Conservation (phyloP, 2,113 vertebrate species). For the Beaufortia kweichowensis region DNA sequence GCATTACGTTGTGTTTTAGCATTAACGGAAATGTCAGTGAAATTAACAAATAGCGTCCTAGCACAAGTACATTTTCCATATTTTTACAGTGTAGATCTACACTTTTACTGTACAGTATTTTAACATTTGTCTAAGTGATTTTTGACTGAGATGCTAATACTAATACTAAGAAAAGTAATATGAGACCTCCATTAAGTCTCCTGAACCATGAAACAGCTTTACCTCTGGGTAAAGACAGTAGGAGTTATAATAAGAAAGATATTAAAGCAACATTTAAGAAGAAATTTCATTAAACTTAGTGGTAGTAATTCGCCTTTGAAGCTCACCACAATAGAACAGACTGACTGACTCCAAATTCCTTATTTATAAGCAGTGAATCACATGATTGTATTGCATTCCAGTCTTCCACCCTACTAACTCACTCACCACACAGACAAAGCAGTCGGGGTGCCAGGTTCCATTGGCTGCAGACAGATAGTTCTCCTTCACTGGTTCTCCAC, state of each 20-base stretch:
- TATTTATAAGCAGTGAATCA: conserved; percentile 24
- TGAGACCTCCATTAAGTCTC: not conserved
- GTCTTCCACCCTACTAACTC: conserved; percentile 16
- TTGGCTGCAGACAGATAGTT: conserved; percentile 87
- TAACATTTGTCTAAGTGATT: too few relatives aligned
- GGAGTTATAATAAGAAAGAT: too few relatives aligned
- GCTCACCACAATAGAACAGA: conserved; percentile 21
- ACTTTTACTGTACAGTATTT: too few relatives aligned
- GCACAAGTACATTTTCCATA: too few relatives aligned
- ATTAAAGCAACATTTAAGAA: not conserved
- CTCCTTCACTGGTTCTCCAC: conserved; percentile 76
- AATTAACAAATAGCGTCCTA: too few relatives aligned
- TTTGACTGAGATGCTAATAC: too few relatives aligned
- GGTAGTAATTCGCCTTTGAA: conserved; percentile 12
- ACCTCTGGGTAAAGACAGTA: too few relatives aligned
- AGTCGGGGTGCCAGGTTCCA: conserved; percentile 86
- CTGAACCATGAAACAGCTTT: too few relatives aligned
- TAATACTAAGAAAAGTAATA: too few relatives aligned
- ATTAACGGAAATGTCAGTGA: too few relatives aligned
- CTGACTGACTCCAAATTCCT: conserved; percentile 31
- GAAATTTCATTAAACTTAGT: conserved; percentile 3
- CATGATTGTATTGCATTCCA: conserved; percentile 18
- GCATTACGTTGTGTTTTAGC: too few relatives aligned
- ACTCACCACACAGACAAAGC: conserved; percentile 90
- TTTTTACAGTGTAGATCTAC: too few relatives aligned